These are phyloP conservation scores for Ectemnius lituratus DNA, from an alignment of 2,888 invertebrate species.

Conservation along the genomic window DNA sequence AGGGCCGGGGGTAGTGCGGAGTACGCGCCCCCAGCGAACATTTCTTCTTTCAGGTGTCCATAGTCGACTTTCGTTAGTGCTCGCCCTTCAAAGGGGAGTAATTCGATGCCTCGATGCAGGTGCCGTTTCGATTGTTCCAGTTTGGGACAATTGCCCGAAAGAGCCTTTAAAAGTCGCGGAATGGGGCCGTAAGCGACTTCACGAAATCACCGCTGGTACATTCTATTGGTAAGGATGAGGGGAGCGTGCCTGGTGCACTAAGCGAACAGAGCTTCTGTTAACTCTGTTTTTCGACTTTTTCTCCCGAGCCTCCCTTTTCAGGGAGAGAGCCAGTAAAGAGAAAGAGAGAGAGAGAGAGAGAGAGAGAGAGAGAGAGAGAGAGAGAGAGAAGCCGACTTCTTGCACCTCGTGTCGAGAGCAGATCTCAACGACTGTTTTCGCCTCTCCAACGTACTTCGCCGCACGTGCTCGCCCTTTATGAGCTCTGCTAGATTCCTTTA, in stretches of 20 bases:
- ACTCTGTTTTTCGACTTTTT: conserved; percentile 19
- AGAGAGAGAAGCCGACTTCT: conserved; percentile 61
- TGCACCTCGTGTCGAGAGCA: conserved; percentile 58
- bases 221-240: conserved; percentile 30
- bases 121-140: conserved; percentile 66
- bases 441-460: conserved; percentile 68
- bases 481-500: conserved; percentile 17
- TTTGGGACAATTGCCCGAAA: conserved; percentile 51
- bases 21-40: conserved; percentile 64
- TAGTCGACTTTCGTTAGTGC: conserved; percentile 47
- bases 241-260: conserved; percentile 13
- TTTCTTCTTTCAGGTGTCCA: conserved; percentile 53
- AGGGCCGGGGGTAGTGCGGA: conserved; percentile 13
- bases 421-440: conserved; percentile 74
- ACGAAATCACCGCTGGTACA: conserved; percentile 33
- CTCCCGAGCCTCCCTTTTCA: conserved; percentile 8
- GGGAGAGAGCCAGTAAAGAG: no score
- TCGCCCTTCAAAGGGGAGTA: conserved; percentile 59
- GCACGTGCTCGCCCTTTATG: conserved; percentile 66
- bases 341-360: conserved; percentile 40
- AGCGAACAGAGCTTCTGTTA: conserved; percentile 4
- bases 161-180: conserved; percentile 62
- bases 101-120: conserved; percentile 72
- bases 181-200: conserved; percentile 54
- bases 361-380: conserved; percentile 42